Evolutionary conservation across 2,113 vertebrate genomes (phyloP).

Genomic region (Australoheros scitulus): DNA sequence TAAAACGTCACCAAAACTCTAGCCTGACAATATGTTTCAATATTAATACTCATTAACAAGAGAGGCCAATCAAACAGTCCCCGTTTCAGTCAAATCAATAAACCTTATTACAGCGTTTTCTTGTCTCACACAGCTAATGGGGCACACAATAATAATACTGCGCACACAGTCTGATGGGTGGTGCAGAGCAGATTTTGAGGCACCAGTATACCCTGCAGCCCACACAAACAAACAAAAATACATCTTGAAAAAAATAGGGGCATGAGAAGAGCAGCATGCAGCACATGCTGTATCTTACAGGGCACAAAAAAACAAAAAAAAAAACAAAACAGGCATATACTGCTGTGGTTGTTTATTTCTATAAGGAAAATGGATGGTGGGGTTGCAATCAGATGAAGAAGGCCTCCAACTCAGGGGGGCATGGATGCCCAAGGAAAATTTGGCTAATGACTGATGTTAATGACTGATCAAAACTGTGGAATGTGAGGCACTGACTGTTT

Average conservation of each 20-base stretch:
- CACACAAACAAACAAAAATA: background rate
- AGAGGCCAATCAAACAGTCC: constrained; percentile 1
- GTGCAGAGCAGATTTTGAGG: background rate
- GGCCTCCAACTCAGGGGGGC: background rate
- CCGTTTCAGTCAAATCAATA: background rate
- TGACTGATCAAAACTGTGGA: no score
- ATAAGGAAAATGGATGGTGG: no score
- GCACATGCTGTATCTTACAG: background rate
- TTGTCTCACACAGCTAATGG: background rate
- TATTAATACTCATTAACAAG: background rate
- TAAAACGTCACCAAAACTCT: background rate
- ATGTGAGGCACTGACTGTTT: no score
- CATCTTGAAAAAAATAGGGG: background rate
- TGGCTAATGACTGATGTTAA: background rate
- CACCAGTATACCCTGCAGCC: background rate
- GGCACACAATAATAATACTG: background rate
- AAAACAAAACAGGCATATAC: background rate
- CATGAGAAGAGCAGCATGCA: background rate
- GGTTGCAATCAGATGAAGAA: no score
- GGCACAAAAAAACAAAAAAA: no score
- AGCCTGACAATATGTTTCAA: background rate
- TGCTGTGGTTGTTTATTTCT: no score
- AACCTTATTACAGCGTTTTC: background rate
- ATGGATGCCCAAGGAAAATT: background rate
- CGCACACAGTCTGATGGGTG: background rate